phyloP scores from a whole-genome alignment of 2,113 vertebrate species.

The Salminus brasiliensis region DNA sequence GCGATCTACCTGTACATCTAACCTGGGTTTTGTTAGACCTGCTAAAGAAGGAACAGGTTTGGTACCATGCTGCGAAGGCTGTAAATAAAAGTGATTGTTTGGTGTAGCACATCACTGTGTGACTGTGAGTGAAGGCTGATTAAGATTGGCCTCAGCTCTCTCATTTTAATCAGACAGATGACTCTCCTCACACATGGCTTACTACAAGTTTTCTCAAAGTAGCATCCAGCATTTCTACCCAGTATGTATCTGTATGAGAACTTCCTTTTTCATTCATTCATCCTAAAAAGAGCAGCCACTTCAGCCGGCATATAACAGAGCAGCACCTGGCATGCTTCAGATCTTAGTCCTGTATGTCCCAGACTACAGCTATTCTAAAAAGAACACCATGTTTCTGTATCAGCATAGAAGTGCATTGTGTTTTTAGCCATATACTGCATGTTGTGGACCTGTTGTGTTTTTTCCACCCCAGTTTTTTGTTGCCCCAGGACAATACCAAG shows the following conservation, averaged over 20 bases:
- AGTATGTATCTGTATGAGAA: too few species aligned
- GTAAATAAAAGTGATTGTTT: neutral
- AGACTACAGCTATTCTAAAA: neutral
- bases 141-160: neutral
- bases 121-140: conserved; percentile 10
- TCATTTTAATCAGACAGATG: conserved; percentile 35
- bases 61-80: neutral
- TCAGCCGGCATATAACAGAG: neutral
- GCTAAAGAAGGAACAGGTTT: neutral
- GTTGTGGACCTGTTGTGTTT: too few species aligned
- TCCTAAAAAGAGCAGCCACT: too few species aligned
- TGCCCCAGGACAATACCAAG: too few species aligned
- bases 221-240: neutral
- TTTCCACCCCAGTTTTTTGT: too few species aligned
- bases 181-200: neutral
- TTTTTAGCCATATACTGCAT: neutral
- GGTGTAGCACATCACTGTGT: too few species aligned
- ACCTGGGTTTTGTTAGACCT: neutral
- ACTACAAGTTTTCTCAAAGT: neutral
- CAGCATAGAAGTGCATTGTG: neutral
- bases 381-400: too few species aligned
- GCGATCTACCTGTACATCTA: too few species aligned
- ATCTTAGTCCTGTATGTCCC: neutral
- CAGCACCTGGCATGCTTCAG: conserved; percentile 16
- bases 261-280: too few species aligned